Evolutionary conservation across 2,797 vertebrate genomes (phyloP), one percentile per base, ranked within the genome.

Genomic region (Fistularia commersonii): DNA sequence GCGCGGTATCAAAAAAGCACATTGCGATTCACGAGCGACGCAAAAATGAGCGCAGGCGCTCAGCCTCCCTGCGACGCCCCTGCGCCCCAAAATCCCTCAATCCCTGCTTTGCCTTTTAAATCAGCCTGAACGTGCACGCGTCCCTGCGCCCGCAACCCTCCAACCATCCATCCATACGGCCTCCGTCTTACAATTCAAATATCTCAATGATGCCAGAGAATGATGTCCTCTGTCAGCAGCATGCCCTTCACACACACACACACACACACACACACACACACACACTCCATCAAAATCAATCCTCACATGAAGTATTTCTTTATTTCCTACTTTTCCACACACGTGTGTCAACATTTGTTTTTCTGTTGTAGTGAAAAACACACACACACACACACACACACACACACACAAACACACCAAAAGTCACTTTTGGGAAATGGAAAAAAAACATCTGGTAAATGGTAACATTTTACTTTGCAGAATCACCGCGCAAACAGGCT

Each of bases 391-490:
- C n/a, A n/a, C n/a, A n/a, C n/a, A n/a, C n/a, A n/a, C n/a, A n/a
- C n/a, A 73, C 77, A 64, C 72, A 54, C 74, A 80, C 73, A 77
- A 80, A 85, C 76, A 63, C 54, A 79, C 66, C 77, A 73, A 74
- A 75, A 75, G 79, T 76, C 72, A 76, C 75, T 79, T 76, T 74
- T 79, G 64, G 75, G 67, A 58, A 60, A 48, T n/a, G n/a, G n/a
- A n/a, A n/a, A n/a, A 46, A 74, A 83, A 88, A 80, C 84, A 87
- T 84, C 84, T 88, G 84, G 72, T 85, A 77, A 87, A 87, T 85
- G 69, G 77, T 69, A 74, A 77, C 81, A 81, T 78, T 74, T 72
- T 45, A n/a, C 75, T 81, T 68, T 59, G n/a, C 61, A 48, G 65
- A 73, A 64, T 61, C 69, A 40, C 47, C 56, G 66, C 72, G 66